phyloP scores from a whole-genome alignment of 92 coral and sea anemone species.

The Actinostola sp. region DNA sequence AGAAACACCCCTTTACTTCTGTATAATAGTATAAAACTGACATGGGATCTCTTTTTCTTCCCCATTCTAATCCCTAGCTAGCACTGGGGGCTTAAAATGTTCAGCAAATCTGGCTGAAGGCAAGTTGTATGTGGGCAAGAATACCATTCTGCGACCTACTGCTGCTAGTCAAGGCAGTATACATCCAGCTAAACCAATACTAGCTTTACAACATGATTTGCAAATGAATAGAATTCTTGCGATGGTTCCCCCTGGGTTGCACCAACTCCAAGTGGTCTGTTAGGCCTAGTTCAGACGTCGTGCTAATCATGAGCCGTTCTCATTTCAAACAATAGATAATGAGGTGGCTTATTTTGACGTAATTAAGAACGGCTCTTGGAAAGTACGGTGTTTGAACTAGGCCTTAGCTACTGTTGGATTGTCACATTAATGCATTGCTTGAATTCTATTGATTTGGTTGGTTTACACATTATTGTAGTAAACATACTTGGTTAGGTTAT shows the following conservation, averaged over 20 bases:
- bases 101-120: conserved; percentile 96
- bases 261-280: too few species aligned
- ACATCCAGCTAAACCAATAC: not conserved
- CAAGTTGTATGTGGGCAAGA: conserved; percentile 67
- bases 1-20: conserved; percentile 2
- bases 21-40: conserved; percentile 49
- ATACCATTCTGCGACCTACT: not conserved
- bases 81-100: conserved; percentile 98
- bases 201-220: not conserved
- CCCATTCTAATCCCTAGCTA: conserved; percentile 98
- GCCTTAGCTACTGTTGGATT: too few species aligned
- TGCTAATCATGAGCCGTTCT: too few species aligned
- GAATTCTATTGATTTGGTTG: too few species aligned
- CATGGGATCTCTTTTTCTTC: conserved; percentile 88
- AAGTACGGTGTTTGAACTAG: too few species aligned
- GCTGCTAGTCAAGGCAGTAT: not conserved
- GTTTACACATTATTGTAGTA: too few species aligned
- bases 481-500: too few species aligned
- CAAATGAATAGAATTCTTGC: conserved; percentile 4
- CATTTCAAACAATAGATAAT: too few species aligned
- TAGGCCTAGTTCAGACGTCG: too few species aligned
- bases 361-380: too few species aligned
- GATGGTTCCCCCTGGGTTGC: not conserved
- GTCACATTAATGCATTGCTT: too few species aligned
- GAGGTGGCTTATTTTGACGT: too few species aligned